phyloP scores from a whole-genome alignment of 2,113 vertebrate genomes.

The Plotosus lineatus region DNA sequence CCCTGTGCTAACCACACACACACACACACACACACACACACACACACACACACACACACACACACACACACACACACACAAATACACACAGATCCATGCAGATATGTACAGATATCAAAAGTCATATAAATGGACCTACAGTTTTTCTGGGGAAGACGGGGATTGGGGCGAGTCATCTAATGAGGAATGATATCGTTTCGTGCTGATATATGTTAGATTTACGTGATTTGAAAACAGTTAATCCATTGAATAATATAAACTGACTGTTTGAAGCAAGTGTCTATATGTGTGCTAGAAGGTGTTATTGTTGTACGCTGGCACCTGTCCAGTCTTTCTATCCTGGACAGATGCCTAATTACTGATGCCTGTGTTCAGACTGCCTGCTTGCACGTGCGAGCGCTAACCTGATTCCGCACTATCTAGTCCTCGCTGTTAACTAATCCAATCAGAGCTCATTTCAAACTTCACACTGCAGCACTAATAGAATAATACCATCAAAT shows the following conservation, averaged over 20 bases:
- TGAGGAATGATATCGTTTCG: constrained; percentile 12
- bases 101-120: constrained; percentile 29
- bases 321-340: constrained; percentile 49
- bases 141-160: not conserved
- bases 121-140: constrained; percentile 29
- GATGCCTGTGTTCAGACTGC: constrained; percentile 50
- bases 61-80: constrained; percentile 44
- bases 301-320: constrained; percentile 52
- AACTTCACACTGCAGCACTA: constrained; percentile 63
- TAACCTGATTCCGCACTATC: constrained; percentile 62
- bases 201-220: constrained; percentile 6
- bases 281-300: constrained; percentile 37
- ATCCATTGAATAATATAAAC: constrained; percentile 18
- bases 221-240: not conserved
- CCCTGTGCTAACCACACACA: constrained; percentile 57
- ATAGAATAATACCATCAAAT: constrained; percentile 62
- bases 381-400: constrained; percentile 54
- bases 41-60: constrained; percentile 48
- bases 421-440: constrained; percentile 64
- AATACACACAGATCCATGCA: constrained; percentile 26
- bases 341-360: constrained; percentile 58
- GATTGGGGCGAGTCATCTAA: not conserved
- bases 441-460: constrained; percentile 62
- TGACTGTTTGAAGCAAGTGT: constrained; percentile 23
- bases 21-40: constrained; percentile 34